phyloP scores from a whole-genome alignment of 2,888 invertebrate genomes.

The Chironomus riparius region DNA sequence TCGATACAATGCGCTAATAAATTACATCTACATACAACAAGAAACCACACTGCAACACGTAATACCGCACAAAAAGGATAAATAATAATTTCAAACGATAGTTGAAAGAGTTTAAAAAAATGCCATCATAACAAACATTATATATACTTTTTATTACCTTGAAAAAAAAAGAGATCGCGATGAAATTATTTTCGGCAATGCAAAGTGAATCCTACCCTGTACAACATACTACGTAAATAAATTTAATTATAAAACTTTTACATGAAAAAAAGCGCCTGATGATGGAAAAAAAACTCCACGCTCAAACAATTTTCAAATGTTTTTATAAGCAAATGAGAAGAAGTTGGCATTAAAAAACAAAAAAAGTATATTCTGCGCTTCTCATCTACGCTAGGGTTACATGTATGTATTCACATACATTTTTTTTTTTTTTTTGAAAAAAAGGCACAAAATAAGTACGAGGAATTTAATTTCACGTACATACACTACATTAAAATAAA shows the following conservation, averaged over 20 bases:
- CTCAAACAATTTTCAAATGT: conserved; percentile 26
- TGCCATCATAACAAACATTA: conserved; percentile 6
- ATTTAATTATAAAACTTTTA: conserved; percentile 25
- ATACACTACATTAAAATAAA: conserved; percentile 27
- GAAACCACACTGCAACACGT: no score
- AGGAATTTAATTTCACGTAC: conserved; percentile 21
- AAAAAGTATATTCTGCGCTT: neutral
- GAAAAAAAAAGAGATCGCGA: neutral
- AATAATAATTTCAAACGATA: neutral
- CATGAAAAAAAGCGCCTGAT: neutral
- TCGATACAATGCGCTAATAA: no score
- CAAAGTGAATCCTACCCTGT: neutral
- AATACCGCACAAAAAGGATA: no score
- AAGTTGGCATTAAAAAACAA: neutral
- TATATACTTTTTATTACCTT: neutral
- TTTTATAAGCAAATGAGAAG: conserved; percentile 11
- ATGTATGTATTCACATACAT: neutral
- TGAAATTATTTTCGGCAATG: neutral
- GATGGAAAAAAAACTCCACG: neutral
- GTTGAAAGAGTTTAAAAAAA: neutral
- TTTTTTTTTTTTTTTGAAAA: neutral
- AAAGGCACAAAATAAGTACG: neutral
- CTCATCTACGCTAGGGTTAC: conserved; percentile 1
- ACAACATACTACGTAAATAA: conserved; percentile 17
- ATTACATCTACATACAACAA: no score